These are phyloP conservation scores for Acrossocheilus wenchowensis DNA, from an alignment of 2,797 vertebrate species.

Conservation along the genomic window DNA sequence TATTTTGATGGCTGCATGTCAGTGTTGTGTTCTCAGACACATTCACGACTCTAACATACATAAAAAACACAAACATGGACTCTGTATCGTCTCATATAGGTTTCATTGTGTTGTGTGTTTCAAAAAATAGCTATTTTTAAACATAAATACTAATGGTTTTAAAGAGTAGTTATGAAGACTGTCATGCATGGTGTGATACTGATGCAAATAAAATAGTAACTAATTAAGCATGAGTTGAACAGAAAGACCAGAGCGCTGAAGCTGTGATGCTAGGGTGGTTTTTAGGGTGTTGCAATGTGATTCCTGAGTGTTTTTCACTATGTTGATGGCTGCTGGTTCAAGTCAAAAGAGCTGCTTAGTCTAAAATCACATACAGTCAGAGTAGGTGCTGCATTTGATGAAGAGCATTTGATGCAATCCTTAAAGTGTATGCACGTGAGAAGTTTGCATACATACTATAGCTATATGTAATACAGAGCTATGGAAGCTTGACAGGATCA, in stretches of 20 bases:
- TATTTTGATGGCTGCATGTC: not conserved
- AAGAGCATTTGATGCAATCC: not conserved
- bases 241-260: not conserved
- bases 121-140: not conserved
- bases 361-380: not conserved
- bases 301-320: not conserved
- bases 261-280: not conserved
- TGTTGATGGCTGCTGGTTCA: not conserved
- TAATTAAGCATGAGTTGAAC: not conserved
- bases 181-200: not conserved
- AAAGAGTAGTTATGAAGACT: not conserved
- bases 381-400: not conserved
- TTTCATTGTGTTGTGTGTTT: not conserved
- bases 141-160: not conserved
- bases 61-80: not conserved
- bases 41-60: too few species aligned
- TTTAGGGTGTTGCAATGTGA: not conserved
- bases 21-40: not conserved
- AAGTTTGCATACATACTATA: not conserved
- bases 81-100: not conserved
- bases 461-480: too few species aligned
- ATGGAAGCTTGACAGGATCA: too few species aligned
- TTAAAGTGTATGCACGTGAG: not conserved
- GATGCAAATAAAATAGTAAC: not conserved
- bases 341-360: not conserved